These are phyloP conservation scores for Mus spretus DNA, from an alignment of 2,797 vertebrate species.

Conservation along the genomic window DNA sequence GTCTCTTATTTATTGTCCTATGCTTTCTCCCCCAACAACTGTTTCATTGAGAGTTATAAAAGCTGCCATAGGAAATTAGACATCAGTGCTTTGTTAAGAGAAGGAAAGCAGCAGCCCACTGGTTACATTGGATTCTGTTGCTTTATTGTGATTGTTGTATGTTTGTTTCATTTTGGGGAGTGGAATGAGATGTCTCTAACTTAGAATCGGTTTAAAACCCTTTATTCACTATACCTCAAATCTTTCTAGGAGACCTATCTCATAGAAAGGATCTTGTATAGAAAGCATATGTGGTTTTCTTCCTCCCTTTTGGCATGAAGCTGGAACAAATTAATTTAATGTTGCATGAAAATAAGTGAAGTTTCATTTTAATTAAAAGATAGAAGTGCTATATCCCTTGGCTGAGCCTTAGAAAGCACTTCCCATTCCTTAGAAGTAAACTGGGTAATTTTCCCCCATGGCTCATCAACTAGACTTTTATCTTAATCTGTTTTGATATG, in stretches of 20 bases:
- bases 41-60: conserved; percentile 17
- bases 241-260: conserved; percentile 26
- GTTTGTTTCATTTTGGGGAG: not conserved
- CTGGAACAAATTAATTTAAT: conserved; percentile 76
- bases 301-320: conserved; percentile 61
- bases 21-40: not conserved
- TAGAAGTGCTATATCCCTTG: conserved; percentile 44
- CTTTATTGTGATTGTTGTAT: not conserved
- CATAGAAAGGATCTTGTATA: conserved; percentile 12
- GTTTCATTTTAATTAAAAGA: conserved; percentile 73
- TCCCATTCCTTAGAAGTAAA: conserved; percentile 73
- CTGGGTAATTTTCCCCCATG: conserved; percentile 62
- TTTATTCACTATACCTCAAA: conserved; percentile 45
- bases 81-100: not conserved
- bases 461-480: conserved; percentile 18
- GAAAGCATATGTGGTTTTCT: conserved; percentile 6
- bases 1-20: conserved; percentile 19
- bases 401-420: conserved; percentile 49
- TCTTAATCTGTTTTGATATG: conserved; percentile 51
- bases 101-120: not conserved
- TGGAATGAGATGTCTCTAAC: not conserved
- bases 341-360: conserved; percentile 79
- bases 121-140: not conserved
- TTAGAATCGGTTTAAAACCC: conserved; percentile 56
- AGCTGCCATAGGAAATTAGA: not conserved